Evolutionary conservation across 2,797 vertebrate species (phyloP), one percentile per base, ranked within the genome.

Genomic region (Eulemur rubriventer): DNA sequence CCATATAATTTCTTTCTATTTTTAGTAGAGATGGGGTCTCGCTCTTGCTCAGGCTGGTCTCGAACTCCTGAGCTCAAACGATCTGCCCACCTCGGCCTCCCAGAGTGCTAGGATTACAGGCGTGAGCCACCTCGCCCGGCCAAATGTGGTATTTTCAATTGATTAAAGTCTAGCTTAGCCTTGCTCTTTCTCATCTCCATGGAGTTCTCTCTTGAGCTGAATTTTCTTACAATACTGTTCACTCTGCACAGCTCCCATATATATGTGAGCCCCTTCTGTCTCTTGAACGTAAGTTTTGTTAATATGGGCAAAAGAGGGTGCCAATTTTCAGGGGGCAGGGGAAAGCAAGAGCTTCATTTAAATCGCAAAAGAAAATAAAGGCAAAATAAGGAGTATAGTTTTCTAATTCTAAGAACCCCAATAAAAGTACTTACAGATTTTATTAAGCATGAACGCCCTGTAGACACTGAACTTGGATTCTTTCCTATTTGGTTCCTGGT

Each of bases 331-430:
- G 14, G 2, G 55, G 5, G 22, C 0, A 33, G 18, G 6, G 0
- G 6, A 12, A 2, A 18, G 2, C 22, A 12, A 18, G 22, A 30
- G 52, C 26, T 59, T 91, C 80, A 83, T 81, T 85, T 70, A 89
- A 88, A 94, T 67, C 24, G n/a, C 81, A 35, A 24, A 28, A 24
- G 28, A 48, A 88, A 41, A 90, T 33, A 30, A 81, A 93, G 26
- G 61, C 26, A 65, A 95, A 92, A 30, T 48, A 52, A 70, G n/a
- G 33, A 89, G 5, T 33, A n/a, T 11, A 1, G 0, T 48, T 80
- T 88, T 80, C 38, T 81, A 67, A 78, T 57, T n/a, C 13, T 48
- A 79, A 93, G 79, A 92, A 79, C 24, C 48, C 41, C 63, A 65
- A 14, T 72, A 75, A 72, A 91, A 70, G 55, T 52, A 35, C 0